Conservation (phyloP, 2,113 vertebrate species). For the human region GRCh38 chr14:94255001-94255500, state of each 20-base stretch:
- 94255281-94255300: neutral
- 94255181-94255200: neutral
- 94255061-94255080: neutral
- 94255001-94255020: neutral
- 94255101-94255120: neutral
- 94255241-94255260: neutral
- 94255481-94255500: too few species aligned
- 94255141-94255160: neutral
- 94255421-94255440: too few species aligned
- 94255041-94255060: neutral
- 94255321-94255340: too few species aligned
- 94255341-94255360: too few species aligned
- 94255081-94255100: neutral
- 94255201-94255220: neutral
- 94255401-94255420: too few species aligned
- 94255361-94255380: too few species aligned
- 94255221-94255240: neutral
- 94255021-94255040: neutral
- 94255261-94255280: neutral
- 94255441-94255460: too few species aligned
- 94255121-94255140: neutral
- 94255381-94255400: too few species aligned
- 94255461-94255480: too few species aligned
- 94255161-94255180: neutral
- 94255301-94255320: neutral